These are phyloP conservation scores for Microtus montanus DNA, from an alignment of 2,113 vertebrate genomes.

Conservation along the genomic window DNA sequence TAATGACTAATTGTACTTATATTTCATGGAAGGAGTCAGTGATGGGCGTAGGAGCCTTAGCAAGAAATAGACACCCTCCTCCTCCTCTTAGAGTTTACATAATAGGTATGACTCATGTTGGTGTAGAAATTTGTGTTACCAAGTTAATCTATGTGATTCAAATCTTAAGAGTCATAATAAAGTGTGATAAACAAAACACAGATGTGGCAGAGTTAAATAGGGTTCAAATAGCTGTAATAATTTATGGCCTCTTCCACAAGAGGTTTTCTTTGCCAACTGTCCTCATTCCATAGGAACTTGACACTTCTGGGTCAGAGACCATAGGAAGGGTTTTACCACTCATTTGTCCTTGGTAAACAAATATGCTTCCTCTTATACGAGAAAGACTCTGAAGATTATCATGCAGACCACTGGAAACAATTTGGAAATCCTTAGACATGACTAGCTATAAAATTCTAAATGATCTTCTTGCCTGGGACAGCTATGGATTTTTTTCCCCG, in stretches of 20 bases:
- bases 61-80: not conserved
- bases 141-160: not conserved
- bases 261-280: rapidly evolving
- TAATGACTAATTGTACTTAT: not conserved
- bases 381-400: not conserved
- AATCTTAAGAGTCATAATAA: not conserved
- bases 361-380: not conserved
- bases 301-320: not conserved
- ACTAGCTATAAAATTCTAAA: not conserved
- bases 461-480: not conserved
- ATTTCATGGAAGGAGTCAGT: not conserved
- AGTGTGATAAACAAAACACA: not conserved
- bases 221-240: not conserved
- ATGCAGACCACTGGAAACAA: not conserved
- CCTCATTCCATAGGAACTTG: not conserved
- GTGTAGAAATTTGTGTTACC: too few relatives aligned
- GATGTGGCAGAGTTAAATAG: not conserved
- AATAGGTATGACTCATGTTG: not conserved
- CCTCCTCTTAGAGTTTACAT: not conserved
- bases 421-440: not conserved
- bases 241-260: not conserved
- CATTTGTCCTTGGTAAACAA: not conserved
- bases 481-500: not conserved
- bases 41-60: not conserved
- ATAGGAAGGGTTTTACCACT: not conserved